Percentiles rank a stretch among this genome's conserved stretches.
Evolutionary conservation across 2,797 vertebrate genomes (phyloP).

Genomic region (Eospalax fontanierii): DNA sequence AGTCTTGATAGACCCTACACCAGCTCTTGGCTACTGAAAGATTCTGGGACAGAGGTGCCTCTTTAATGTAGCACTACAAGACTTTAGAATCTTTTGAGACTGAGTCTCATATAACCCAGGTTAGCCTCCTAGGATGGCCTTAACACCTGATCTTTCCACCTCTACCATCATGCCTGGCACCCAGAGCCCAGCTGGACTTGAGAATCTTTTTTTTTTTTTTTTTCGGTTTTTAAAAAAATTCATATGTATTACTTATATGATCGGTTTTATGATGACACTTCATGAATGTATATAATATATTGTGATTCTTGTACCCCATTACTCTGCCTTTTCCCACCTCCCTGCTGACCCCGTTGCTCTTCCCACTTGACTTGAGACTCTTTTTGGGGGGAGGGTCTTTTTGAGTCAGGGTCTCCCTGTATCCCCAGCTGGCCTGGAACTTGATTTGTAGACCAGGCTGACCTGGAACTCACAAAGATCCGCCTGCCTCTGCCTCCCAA

Average conservation of each 20-base stretch:
- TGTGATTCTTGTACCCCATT: neutral
- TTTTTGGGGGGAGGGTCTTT: no score
- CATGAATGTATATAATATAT: neutral
- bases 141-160: neutral
- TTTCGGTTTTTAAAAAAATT: neutral
- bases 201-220: neutral
- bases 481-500: no score
- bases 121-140: neutral
- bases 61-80: neutral
- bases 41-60: no score
- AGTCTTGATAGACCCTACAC: neutral
- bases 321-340: neutral
- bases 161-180: neutral
- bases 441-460: no score
- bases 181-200: no score
- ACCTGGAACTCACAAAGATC: no score
- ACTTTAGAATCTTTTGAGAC: neutral
- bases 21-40: neutral
- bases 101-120: neutral
- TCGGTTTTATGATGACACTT: neutral
- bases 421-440: no score
- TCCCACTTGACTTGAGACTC: neutral
- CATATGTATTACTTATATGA: neutral
- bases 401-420: no score
- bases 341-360: neutral